phyloP scores from a whole-genome alignment of 2,888 invertebrate genomes.

The Lacanobia wlatinum region DNA sequence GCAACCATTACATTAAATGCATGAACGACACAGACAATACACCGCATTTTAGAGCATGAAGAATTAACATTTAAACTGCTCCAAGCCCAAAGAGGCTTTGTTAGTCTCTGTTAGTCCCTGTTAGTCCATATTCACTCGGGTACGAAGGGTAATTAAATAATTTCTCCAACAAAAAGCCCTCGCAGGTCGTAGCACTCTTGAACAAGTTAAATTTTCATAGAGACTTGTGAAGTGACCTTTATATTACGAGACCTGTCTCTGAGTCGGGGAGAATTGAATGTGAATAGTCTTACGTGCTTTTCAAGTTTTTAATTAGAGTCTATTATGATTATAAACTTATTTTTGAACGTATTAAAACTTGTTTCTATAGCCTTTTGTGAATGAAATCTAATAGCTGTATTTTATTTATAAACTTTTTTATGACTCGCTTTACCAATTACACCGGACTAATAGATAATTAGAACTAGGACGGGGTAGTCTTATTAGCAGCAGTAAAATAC shows the following conservation, averaged over 20 bases:
- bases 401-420: neutral
- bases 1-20: constrained; percentile 31
- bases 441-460: neutral
- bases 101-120: constrained; percentile 68
- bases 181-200: constrained; percentile 67
- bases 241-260: constrained; percentile 13
- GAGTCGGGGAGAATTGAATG: constrained; percentile 36
- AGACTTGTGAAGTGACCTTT: constrained; percentile 61
- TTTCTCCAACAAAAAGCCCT: constrained; percentile 70
- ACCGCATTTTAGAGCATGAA: constrained; percentile 58
- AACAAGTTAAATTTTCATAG: constrained; percentile 70
- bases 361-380: no score
- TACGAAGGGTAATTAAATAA: constrained; percentile 69
- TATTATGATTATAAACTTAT: neutral
- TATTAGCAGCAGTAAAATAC: neutral
- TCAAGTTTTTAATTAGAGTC: constrained; percentile 6
- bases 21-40: constrained; percentile 64
- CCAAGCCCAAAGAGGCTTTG: constrained; percentile 67
- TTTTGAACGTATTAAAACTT: neutral
- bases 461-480: neutral
- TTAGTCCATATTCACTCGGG: constrained; percentile 62
- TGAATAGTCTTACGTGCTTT: constrained; percentile 4
- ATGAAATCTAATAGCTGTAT: neutral
- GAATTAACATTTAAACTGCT: constrained; percentile 69
- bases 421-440: neutral